phyloP scores from a whole-genome alignment of 2,113 vertebrate species.

The Gasterosteus nipponicus region DNA sequence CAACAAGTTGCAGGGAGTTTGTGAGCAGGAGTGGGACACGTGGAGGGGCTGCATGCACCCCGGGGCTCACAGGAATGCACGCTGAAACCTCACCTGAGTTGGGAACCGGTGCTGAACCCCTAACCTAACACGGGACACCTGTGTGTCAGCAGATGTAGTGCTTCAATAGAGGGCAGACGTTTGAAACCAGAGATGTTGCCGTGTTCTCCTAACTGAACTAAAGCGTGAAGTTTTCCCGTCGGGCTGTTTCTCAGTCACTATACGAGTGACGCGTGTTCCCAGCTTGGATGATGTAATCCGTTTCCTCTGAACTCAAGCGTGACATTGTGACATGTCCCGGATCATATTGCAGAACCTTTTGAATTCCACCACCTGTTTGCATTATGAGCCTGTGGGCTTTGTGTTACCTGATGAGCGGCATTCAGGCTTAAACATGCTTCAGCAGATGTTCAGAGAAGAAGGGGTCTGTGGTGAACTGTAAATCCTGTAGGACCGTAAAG shows the following conservation, averaged over 20 bases:
- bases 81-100: conserved; percentile 40
- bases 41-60: not conserved
- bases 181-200: conserved; percentile 4
- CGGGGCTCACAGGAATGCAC: conserved; percentile 46
- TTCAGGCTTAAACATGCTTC: conserved; percentile 52
- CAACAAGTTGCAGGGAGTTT: conserved; percentile 15
- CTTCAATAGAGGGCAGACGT: not conserved
- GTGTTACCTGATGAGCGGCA: conserved; percentile 8
- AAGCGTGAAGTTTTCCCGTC: not conserved
- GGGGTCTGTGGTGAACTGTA: not conserved
- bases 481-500: not conserved
- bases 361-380: conserved; percentile 13
- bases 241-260: not conserved
- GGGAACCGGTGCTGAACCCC: not conserved
- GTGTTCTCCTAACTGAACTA: not conserved
- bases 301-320: not conserved
- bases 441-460: conserved; percentile 18
- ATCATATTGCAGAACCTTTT: not conserved
- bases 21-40: conserved; percentile 45
- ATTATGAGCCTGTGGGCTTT: conserved; percentile 2
- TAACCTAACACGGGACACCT: not conserved
- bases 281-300: not conserved
- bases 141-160: conserved; percentile 12
- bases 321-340: not conserved
- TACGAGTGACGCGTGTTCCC: not conserved